These are phyloP conservation scores for Ctenochaetus hawaiiensis DNA, from an alignment of 2,797 vertebrate species.

Conservation along the genomic window DNA sequence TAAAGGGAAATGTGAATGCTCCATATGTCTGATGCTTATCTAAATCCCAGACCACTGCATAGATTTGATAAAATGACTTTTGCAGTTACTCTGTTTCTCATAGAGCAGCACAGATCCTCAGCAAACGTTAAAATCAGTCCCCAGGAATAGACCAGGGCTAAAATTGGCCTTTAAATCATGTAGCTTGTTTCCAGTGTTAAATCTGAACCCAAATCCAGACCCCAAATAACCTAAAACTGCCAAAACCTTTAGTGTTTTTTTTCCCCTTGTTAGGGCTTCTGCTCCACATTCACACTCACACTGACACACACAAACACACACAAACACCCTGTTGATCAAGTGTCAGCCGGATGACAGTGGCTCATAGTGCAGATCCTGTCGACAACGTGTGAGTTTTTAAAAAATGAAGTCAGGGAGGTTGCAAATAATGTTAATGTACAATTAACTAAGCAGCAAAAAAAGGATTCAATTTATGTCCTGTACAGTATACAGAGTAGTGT, in stretches of 20 bases:
- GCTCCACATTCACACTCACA: neutral
- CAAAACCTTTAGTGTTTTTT: slow-evolving; percentile 4
- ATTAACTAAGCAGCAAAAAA: no score
- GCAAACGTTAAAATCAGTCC: no score
- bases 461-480: no score
- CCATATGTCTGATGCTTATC: neutral
- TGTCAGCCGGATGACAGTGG: slow-evolving; percentile 16
- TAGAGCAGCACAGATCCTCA: neutral
- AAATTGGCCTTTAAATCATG: slow-evolving; percentile 10
- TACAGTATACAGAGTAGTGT: neutral
- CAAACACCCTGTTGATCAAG: slow-evolving; percentile 14
- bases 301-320: neutral
- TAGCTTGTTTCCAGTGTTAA: neutral
- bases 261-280: slow-evolving; percentile 9
- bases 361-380: neutral
- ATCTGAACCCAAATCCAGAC: slow-evolving; percentile 16
- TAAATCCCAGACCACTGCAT: neutral
- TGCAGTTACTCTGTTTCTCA: slow-evolving; percentile 11
- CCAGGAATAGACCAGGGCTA: neutral
- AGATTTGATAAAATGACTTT: neutral
- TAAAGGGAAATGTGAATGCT: neutral
- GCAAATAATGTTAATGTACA: neutral
- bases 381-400: neutral
- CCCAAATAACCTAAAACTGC: slow-evolving; percentile 42
- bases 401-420: neutral